These are phyloP conservation scores for Chalcis sispes DNA, from an alignment of 2,888 invertebrate species.

Conservation along the genomic window DNA sequence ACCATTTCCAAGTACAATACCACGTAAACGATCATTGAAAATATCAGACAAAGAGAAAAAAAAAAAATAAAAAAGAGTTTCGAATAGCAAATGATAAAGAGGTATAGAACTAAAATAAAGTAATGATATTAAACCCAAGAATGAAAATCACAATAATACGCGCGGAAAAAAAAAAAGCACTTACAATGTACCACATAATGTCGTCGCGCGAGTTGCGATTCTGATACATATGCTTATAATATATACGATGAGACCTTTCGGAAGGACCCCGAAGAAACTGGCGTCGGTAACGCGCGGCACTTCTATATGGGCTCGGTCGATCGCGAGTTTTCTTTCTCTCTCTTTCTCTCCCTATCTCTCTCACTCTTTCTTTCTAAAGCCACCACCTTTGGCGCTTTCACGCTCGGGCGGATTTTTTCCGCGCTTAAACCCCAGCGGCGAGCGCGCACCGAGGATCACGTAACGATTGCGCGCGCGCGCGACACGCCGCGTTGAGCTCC, in stretches of 20 bases:
- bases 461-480: constrained; percentile 46
- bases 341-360: no score
- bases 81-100: no score
- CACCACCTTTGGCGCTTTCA: constrained; percentile 68
- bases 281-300: constrained; percentile 67
- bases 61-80: no score
- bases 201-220: not conserved
- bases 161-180: constrained; percentile 55
- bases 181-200: constrained; percentile 70
- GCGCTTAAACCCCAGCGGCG: constrained; percentile 25
- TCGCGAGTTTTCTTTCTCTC: constrained; percentile 52
- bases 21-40: no score
- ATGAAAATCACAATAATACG: not conserved
- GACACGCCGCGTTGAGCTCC: no score
- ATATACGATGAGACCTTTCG: constrained; percentile 64
- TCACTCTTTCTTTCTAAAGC: no score
- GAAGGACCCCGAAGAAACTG: constrained; percentile 70
- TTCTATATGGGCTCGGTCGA: constrained; percentile 71
- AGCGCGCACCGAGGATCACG: constrained; percentile 16
- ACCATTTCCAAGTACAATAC: no score
- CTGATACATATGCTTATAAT: constrained; percentile 22
- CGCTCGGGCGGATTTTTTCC: constrained; percentile 60
- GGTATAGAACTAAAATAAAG: not conserved
- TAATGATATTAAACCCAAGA: not conserved
- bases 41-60: no score